Evolutionary conservation across 35 echinoderm and acorn worm species (phyloP).

Genomic region (Heliocidaris tuberculata): DNA sequence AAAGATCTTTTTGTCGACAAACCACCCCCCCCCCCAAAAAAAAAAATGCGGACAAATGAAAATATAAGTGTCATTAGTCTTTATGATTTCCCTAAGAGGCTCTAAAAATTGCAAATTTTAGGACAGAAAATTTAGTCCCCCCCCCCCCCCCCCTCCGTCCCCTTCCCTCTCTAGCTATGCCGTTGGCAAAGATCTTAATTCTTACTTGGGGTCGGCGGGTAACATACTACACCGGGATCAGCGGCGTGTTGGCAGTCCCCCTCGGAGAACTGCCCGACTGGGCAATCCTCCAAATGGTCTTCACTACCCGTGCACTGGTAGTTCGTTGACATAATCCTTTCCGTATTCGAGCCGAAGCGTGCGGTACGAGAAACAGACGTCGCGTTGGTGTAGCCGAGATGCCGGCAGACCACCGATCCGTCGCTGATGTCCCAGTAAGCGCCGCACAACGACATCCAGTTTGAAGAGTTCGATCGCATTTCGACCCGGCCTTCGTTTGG

Average conservation of each 20-base stretch:
- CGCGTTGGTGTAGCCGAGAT: constrained; percentile 12
- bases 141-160: too few relatives aligned
- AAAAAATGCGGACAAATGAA: too few relatives aligned
- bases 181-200: too few relatives aligned
- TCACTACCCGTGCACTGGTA: constrained; percentile 26
- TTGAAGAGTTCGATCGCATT: not conserved
- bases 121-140: too few relatives aligned
- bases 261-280: not conserved
- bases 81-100: too few relatives aligned
- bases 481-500: constrained; percentile 28
- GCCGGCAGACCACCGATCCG: constrained; percentile 13
- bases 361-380: not conserved
- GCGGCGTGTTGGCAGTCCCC: constrained; percentile 21
- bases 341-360: not conserved
- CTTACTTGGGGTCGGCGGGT: not conserved
- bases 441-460: constrained; percentile 32
- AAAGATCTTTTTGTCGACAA: too few relatives aligned
- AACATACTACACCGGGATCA: constrained; percentile 39
- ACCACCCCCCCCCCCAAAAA: too few relatives aligned
- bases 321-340: not conserved
- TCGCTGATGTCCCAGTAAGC: constrained; percentile 29
- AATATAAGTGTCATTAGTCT: too few relatives aligned
- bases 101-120: too few relatives aligned
- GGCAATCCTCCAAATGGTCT: not conserved
- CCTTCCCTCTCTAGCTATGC: too few relatives aligned